Percentiles rank a stretch among this genome's conserved stretches.
These are phyloP conservation scores for Microctonus aethiopoides DNA, from an alignment of 2,888 invertebrate species.

Conservation along the genomic window DNA sequence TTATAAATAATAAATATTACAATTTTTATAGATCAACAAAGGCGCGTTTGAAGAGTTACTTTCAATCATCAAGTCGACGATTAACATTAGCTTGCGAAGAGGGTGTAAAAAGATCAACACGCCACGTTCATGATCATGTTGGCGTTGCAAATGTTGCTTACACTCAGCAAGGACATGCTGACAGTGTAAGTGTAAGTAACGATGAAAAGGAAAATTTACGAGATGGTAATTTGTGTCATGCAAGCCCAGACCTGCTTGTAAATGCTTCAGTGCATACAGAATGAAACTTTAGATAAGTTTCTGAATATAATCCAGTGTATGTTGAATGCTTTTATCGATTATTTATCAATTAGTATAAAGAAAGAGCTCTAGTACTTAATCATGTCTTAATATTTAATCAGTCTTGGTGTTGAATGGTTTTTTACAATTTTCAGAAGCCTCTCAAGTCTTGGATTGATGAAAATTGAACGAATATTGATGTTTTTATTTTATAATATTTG, in stretches of 20 bases:
- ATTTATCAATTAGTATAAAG: too few relatives aligned
- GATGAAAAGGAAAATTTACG: slow-evolving; percentile 27
- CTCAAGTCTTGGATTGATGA: too few relatives aligned
- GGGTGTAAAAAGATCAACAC: slow-evolving; percentile 10
- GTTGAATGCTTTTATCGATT: too few relatives aligned
- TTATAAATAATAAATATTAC: background rate
- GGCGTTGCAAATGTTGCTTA: slow-evolving; percentile 36
- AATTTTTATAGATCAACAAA: slow-evolving; percentile 68
- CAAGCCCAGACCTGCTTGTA: slow-evolving; percentile 32
- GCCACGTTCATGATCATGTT: slow-evolving; percentile 28
- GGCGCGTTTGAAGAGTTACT: slow-evolving; percentile 71
- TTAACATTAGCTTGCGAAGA: slow-evolving; percentile 49
- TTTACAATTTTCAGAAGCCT: too few relatives aligned
- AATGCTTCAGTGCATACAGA: slow-evolving; percentile 11
- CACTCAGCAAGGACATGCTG: slow-evolving; percentile 29
- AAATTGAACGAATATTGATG: too few relatives aligned
- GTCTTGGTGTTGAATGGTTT: too few relatives aligned
- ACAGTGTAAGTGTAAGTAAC: slow-evolving; percentile 57
- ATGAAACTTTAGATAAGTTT: slow-evolving; percentile 3
- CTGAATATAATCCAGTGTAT: too few relatives aligned
- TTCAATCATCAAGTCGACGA: slow-evolving; percentile 69
- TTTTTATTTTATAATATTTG: too few relatives aligned
- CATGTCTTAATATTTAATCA: too few relatives aligned
- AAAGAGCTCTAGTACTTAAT: too few relatives aligned
- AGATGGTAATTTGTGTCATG: slow-evolving; percentile 29